These are phyloP conservation scores for Graptemys geographica DNA, from an alignment of 2,797 vertebrate species.

Conservation along the genomic window DNA sequence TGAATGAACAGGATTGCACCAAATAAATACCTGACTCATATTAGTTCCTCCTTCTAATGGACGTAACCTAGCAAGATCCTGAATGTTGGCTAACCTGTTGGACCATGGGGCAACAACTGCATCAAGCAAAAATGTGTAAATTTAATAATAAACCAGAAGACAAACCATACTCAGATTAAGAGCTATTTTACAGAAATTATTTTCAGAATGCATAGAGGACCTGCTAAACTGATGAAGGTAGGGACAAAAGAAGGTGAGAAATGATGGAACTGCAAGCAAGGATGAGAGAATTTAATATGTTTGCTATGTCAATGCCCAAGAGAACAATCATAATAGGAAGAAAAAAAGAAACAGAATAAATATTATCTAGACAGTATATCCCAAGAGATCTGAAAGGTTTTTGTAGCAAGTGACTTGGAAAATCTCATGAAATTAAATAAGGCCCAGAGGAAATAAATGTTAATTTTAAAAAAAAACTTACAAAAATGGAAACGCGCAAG, in stretches of 20 bases:
- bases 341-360: constrained; percentile 27
- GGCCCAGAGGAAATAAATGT: background rate
- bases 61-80: background rate
- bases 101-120: background rate
- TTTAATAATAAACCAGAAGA: background rate
- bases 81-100: rapidly evolving
- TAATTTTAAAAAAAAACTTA: background rate
- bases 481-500: background rate
- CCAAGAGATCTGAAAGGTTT: constrained; percentile 28
- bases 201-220: background rate
- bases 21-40: background rate
- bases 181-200: background rate
- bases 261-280: background rate
- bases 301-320: constrained; percentile 9
- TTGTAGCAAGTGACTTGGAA: constrained; percentile 26
- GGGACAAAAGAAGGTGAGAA: background rate
- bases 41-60: background rate
- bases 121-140: background rate
- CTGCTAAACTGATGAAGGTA: background rate
- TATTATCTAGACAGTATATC: background rate
- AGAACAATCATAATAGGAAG: background rate
- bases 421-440: constrained; percentile 46
- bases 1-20: background rate
- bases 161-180: background rate
- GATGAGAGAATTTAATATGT: background rate